phyloP scores from a whole-genome alignment of 1,140 invertebrate species.

The Diuraphis noxia region DNA sequence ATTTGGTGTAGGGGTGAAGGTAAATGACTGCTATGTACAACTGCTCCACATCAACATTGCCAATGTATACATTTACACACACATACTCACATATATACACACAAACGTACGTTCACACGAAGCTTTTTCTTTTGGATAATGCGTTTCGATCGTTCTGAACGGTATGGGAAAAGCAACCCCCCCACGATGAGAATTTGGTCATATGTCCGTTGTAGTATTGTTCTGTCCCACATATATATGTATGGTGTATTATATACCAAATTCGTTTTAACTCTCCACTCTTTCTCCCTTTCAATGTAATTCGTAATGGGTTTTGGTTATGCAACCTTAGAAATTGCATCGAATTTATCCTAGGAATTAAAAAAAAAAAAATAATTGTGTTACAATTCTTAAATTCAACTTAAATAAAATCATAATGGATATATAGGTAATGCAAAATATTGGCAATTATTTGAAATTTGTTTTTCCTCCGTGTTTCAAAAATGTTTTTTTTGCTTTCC shows the following conservation, averaged over 20 bases:
- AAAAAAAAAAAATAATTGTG: not conserved
- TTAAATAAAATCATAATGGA: not conserved
- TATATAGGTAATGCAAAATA: not conserved
- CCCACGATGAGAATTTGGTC: conserved; percentile 51
- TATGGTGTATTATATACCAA: not conserved
- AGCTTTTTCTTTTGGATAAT: conserved; percentile 52
- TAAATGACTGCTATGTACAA: conserved; percentile 51
- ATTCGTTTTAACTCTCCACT: conserved; percentile 17
- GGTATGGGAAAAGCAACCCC: conserved; percentile 35
- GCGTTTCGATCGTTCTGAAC: conserved; percentile 46
- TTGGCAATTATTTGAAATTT: not conserved
- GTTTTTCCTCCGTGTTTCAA: not conserved
- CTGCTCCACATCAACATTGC: conserved; percentile 45
- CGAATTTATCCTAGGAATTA: not conserved
- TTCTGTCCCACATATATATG: conserved; percentile 8
- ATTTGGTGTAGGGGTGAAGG: conserved; percentile 47
- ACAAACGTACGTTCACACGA: not conserved
- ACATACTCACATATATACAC: not conserved
- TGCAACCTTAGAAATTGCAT: not conserved
- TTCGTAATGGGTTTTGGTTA: conserved; percentile 9
- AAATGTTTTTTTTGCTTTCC: not conserved
- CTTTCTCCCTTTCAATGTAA: not conserved
- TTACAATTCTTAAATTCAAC: not conserved
- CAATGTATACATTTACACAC: conserved; percentile 31
- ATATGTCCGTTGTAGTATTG: conserved; percentile 47